Evolutionary conservation across 2,797 vertebrate genomes (phyloP).

Genomic region (Gymnothorax javanicus): DNA sequence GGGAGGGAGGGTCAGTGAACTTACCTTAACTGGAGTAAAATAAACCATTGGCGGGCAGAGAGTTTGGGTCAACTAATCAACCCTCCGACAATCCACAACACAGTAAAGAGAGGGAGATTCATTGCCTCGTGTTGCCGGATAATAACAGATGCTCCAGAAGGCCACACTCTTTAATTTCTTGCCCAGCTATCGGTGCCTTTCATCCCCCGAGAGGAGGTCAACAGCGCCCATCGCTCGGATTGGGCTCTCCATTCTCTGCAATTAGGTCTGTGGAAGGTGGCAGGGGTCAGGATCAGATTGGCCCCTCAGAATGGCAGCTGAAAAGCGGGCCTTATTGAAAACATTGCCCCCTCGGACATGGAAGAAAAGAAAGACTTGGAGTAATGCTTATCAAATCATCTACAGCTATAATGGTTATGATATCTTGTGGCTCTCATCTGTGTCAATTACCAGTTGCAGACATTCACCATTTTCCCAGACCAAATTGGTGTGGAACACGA

Average conservation of each 20-base stretch:
- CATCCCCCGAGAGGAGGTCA: conserved; percentile 65
- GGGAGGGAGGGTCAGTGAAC: conserved; percentile 44
- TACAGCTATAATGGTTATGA: conserved; percentile 75
- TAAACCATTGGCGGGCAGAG: conserved; percentile 62
- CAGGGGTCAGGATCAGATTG: conserved; percentile 67
- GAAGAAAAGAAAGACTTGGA: conserved; percentile 55
- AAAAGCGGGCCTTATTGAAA: conserved; percentile 52
- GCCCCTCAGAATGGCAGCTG: conserved; percentile 56
- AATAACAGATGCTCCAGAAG: conserved; percentile 74
- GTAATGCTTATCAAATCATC: conserved; percentile 70
- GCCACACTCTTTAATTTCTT: conserved; percentile 73
- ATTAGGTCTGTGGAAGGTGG: conserved; percentile 65
- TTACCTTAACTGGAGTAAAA: conserved; percentile 58
- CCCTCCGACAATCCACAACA: conserved; percentile 64
- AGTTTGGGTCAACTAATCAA: conserved; percentile 74
- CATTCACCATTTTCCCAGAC: not conserved
- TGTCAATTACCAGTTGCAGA: conserved; percentile 68
- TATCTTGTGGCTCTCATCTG: conserved; percentile 76
- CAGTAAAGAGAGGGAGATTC: conserved; percentile 62
- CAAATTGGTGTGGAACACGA: conserved; percentile 53
- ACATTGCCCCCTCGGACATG: conserved; percentile 55
- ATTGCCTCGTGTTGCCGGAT: conserved; percentile 61
- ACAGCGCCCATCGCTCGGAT: conserved; percentile 60
- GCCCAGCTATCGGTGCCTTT: conserved; percentile 67
- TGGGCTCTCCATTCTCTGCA: conserved; percentile 59